These are phyloP conservation scores for Teleiodes luculella DNA, from an alignment of 2,888 invertebrate species.

Conservation along the genomic window DNA sequence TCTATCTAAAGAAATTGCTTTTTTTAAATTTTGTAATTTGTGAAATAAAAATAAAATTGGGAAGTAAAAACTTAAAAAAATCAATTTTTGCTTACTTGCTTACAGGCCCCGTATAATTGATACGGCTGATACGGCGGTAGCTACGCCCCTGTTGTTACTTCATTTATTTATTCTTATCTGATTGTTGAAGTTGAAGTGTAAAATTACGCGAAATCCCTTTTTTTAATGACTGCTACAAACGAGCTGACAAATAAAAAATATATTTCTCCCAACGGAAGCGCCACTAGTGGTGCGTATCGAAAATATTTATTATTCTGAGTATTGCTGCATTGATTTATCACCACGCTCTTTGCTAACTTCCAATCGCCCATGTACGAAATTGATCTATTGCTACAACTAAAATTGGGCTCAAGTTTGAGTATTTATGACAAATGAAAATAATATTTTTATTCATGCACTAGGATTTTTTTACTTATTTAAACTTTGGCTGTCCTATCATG, in stretches of 20 bases:
- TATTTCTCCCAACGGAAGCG: background rate
- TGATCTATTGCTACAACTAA: background rate
- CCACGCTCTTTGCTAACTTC: background rate
- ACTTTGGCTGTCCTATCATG: too few species aligned
- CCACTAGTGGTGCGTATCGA: background rate
- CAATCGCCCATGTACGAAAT: background rate
- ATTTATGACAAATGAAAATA: too few species aligned
- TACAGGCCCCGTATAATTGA: too few species aligned
- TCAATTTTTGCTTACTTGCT: too few species aligned
- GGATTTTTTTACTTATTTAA: too few species aligned
- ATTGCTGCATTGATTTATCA: conserved; percentile 6
- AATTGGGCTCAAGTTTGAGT: background rate
- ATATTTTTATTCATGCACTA: too few species aligned
- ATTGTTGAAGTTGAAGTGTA: background rate
- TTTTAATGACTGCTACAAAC: background rate
- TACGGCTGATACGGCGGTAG: too few species aligned
- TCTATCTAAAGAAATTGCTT: too few species aligned
- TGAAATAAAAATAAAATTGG: too few species aligned
- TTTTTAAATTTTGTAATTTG: too few species aligned
- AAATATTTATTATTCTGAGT: conserved; percentile 3
- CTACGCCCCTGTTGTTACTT: too few species aligned
- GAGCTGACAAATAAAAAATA: background rate
- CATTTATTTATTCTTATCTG: background rate
- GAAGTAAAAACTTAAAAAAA: too few species aligned
- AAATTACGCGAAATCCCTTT: background rate